Base-by-base conservation (phyloP, 2,113 vertebrate species). In the Sorex araneus region DNA sequence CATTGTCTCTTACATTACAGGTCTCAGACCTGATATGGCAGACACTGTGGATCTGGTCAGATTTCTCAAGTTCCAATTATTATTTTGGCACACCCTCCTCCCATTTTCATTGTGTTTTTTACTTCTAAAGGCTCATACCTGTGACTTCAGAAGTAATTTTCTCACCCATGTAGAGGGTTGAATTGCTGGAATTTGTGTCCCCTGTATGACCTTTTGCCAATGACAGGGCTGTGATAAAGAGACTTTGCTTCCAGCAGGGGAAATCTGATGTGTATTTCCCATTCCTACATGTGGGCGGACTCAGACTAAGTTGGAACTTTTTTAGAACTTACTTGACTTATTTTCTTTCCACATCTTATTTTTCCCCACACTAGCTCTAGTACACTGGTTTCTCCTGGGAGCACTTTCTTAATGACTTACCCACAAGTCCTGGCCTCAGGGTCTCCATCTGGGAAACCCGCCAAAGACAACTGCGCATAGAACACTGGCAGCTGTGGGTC, bases 331-430 rank as follows among this genome's bases (percentile, higher is more conserved):
- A 3, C 21, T 71, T 82, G 30, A 2, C 23, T 50, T 67, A 75
- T 64, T 93, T 47, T 13, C 0, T 0, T 70, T 60, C 83, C 19
- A 50, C 8, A 40, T 18, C 45, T 36, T 36, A 3, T 28, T 63
- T 80, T 28, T 30, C 40, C 40, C 18, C 75, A 78, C 5, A 3
- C 47, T 34, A 15, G 5, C 45, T 50, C 23, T 23, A 60, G 57
- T 21, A 60, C 21, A 12, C 13, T 47, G 12, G 47, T 21, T 63
- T 94, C 34, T 79, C 25, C 79, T 45, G 40, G 30, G 80, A 75
- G 30, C 45, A 60, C n/a, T 80, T 82, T 69, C 84, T 78, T 36
- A 45, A 27, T 66, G n/a, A 94, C 19, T 78, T 76, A 69, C 66
- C 70, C 21, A 60, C 15, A 32, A 6, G 5, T 45, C 25, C 81